These are phyloP conservation scores for Isichthys henryi DNA, from an alignment of 2,113 vertebrate genomes.

Conservation along the genomic window DNA sequence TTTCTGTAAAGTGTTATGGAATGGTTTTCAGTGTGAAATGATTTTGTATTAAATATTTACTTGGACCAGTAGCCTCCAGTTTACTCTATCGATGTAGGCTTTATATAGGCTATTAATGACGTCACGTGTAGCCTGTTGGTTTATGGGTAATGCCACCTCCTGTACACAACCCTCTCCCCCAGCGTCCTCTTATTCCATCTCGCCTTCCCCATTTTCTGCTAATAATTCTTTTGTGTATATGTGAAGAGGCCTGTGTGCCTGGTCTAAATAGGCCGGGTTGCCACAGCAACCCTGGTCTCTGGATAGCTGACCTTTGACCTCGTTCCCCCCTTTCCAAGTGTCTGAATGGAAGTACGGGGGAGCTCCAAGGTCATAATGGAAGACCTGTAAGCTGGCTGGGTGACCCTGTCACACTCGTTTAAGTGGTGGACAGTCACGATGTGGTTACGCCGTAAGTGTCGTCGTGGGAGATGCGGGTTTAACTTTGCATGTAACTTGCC, in stretches of 20 bases:
- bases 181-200: conserved; percentile 43
- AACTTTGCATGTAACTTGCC: conserved; percentile 27
- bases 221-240: conserved; percentile 72
- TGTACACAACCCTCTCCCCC: conserved; percentile 30
- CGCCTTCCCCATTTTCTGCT: conserved; percentile 57
- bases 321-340: conserved; percentile 36
- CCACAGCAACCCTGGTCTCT: conserved; percentile 62
- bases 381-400: conserved; percentile 53
- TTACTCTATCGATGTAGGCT: neutral
- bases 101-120: conserved; percentile 12
- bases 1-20: neutral
- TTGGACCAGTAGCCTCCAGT: neutral
- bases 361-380: conserved; percentile 61
- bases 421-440: conserved; percentile 63
- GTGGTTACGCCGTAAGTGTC: conserved; percentile 45
- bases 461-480: conserved; percentile 19
- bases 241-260: conserved; percentile 70
- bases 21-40: conserved; percentile 15
- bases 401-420: conserved; percentile 64
- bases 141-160: conserved; percentile 22
- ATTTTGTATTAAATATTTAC: conserved; percentile 9
- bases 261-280: conserved; percentile 62
- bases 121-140: conserved; percentile 28
- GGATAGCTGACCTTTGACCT: conserved; percentile 70
- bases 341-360: conserved; percentile 59